Conservation (phyloP, 1,140 invertebrate genomes). For the Cotesia typhae region DNA sequence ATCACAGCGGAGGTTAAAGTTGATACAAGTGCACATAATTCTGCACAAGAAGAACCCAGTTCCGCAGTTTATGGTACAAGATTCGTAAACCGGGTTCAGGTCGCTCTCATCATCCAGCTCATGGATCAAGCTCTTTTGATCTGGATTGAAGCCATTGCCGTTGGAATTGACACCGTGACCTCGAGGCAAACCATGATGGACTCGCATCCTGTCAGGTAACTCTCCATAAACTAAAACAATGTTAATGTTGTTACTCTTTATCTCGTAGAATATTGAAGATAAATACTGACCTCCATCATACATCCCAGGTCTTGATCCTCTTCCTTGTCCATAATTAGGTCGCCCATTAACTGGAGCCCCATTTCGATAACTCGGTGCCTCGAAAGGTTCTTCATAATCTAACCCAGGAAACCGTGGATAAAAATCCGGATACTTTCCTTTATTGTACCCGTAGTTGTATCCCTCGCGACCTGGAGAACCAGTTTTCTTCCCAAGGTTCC, state of each 20-base stretch:
- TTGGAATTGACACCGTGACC: slow-evolving; percentile 44
- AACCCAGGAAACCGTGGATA: slow-evolving; percentile 43
- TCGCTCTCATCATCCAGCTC: slow-evolving; percentile 54
- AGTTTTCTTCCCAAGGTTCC: no score
- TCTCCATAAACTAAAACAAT: slow-evolving; percentile 23
- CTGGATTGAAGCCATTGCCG: slow-evolving; percentile 41
- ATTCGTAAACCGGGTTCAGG: slow-evolving; percentile 38
- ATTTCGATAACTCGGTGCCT: slow-evolving; percentile 50
- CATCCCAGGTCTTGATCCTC: slow-evolving; percentile 38
- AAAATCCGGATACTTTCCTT: slow-evolving; percentile 41
- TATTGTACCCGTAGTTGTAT: slow-evolving; percentile 32
- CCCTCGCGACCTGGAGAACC: background rate
- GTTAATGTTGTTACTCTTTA: background rate
- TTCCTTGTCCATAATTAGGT: slow-evolving; percentile 40
- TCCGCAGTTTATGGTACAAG: slow-evolving; percentile 64
- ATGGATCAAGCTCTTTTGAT: slow-evolving; percentile 50
- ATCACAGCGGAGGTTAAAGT: slow-evolving; percentile 50
- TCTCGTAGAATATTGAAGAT: slow-evolving; percentile 40
- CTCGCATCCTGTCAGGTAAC: slow-evolving; percentile 41
- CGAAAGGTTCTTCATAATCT: slow-evolving; percentile 43
- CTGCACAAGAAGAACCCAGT: slow-evolving; percentile 67
- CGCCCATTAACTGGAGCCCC: slow-evolving; percentile 47
- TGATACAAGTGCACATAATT: slow-evolving; percentile 72
- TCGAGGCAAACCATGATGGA: slow-evolving; percentile 42
- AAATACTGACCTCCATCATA: slow-evolving; percentile 42